These are phyloP conservation scores for Acanthosepion pharaonis DNA, from an alignment of 2,888 invertebrate genomes.

Conservation along the genomic window DNA sequence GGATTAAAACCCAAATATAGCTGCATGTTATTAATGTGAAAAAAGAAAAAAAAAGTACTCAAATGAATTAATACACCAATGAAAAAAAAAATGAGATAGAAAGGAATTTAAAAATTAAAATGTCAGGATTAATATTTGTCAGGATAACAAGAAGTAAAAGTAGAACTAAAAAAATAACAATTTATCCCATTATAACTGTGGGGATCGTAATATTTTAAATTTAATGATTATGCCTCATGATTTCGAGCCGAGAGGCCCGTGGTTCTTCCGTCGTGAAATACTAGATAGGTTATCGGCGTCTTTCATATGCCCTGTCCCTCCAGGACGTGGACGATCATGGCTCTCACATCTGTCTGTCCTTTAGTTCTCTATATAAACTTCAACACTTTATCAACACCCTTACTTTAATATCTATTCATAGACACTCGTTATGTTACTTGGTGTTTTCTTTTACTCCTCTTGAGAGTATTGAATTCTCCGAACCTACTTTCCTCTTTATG, in stretches of 20 bases:
- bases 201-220: not conserved
- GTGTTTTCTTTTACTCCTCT: too few species aligned
- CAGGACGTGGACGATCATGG: too few species aligned
- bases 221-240: not conserved
- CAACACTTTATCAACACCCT: too few species aligned
- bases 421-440: too few species aligned
- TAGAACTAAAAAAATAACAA: not conserved
- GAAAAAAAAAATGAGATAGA: not conserved
- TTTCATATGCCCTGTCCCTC: too few species aligned
- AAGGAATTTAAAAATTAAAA: not conserved
- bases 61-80: not conserved
- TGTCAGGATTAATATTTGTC: not conserved
- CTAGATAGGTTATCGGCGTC: not conserved
- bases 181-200: not conserved
- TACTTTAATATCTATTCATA: too few species aligned
- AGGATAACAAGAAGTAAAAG: not conserved
- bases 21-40: not conserved
- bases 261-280: not conserved
- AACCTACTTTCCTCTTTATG: too few species aligned
- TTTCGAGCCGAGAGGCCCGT: not conserved
- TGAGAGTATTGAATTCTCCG: too few species aligned
- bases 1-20: not conserved
- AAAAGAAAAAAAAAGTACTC: not conserved
- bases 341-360: too few species aligned
- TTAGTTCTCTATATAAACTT: too few species aligned